phyloP scores from a whole-genome alignment of 2,797 vertebrate species.

The Rhinophrynus dorsalis region DNA sequence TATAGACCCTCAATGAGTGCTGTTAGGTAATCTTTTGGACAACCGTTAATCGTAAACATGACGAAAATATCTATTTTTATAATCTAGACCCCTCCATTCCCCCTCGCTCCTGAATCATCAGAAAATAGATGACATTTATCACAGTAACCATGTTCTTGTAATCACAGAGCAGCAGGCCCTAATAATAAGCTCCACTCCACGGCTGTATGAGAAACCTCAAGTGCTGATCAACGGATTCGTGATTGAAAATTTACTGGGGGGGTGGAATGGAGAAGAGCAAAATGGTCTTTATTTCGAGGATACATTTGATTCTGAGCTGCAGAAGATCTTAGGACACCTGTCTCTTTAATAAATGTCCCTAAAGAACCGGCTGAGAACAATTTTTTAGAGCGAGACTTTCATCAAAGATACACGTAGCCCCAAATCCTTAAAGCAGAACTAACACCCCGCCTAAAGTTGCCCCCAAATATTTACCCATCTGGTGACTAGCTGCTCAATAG shows the following conservation, averaged over 20 bases:
- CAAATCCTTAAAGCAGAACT: too few species aligned
- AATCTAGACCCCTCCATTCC: background rate
- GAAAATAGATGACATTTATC: slow-evolving; percentile 16
- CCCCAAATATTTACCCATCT: too few species aligned
- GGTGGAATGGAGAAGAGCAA: background rate
- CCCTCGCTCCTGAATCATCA: background rate
- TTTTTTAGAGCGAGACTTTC: too few species aligned
- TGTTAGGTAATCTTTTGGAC: background rate
- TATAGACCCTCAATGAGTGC: too few species aligned
- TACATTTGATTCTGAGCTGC: background rate
- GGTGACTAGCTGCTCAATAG: too few species aligned
- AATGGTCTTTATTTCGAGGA: background rate
- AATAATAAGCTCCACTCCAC: background rate
- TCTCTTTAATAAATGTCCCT: too few species aligned
- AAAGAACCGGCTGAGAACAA: too few species aligned
- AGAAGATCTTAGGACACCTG: too few species aligned
- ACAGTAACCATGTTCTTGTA: background rate
- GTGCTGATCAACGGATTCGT: background rate
- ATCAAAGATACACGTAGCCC: too few species aligned
- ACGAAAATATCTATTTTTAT: background rate
- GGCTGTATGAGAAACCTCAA: too few species aligned
- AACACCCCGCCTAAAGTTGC: too few species aligned
- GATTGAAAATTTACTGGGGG: background rate
- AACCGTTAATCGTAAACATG: background rate
- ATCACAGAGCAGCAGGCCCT: background rate